phyloP scores from a whole-genome alignment of 2,113 vertebrate genomes.

The Chloropsis hardwickii region DNA sequence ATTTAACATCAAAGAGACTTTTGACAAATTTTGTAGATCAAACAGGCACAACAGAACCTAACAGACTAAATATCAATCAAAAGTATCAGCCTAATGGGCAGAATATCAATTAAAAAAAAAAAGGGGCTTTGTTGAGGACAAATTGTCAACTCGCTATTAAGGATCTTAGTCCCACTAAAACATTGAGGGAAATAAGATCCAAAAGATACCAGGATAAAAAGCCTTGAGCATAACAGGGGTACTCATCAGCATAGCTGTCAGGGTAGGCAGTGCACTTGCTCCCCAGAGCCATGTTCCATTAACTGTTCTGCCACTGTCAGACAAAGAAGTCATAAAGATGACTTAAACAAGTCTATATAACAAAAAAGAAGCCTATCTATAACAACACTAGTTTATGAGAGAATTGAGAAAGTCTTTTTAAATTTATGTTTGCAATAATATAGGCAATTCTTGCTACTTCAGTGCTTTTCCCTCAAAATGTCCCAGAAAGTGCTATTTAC shows the following conservation, averaged over 20 bases:
- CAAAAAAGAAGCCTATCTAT: neutral
- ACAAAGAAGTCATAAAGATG: neutral
- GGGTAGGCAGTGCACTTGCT: neutral
- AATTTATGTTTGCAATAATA: neutral
- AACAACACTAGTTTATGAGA: neutral
- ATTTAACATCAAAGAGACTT: neutral
- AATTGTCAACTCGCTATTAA: neutral
- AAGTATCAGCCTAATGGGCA: neutral
- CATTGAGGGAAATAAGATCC: neutral
- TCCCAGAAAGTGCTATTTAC: constrained; percentile 62
- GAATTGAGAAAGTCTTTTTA: neutral
- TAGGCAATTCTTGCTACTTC: neutral
- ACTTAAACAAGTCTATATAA: neutral
- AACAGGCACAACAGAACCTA: neutral
- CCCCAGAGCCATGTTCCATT: neutral
- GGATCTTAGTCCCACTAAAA: neutral
- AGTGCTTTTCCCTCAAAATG: neutral
- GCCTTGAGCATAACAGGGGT: neutral
- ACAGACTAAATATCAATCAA: neutral
- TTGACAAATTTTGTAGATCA: neutral
- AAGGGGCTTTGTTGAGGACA: neutral
- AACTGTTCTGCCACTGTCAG: neutral
- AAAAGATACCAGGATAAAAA: neutral
- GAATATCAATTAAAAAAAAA: neutral
- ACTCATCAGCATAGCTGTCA: neutral